A percentile compares a stretch with the other conserved stretches of the same genome.
Evolutionary conservation across 2,113 vertebrate species (phyloP).

Genomic region (Podilymbus podiceps): DNA sequence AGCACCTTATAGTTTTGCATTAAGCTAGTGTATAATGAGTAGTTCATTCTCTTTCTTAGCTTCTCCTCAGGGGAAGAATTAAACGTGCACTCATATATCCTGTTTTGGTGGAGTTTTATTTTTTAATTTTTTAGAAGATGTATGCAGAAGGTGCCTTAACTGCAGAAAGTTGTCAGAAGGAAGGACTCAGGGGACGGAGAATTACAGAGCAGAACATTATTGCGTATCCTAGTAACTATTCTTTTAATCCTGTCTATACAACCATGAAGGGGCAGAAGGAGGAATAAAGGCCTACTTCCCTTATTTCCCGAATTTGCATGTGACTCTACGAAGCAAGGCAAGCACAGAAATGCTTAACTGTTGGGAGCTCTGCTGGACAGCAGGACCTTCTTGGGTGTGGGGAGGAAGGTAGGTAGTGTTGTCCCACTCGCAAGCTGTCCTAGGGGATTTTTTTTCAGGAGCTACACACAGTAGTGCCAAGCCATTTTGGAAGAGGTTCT

Average conservation of each 20-base stretch:
- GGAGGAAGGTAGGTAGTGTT: background rate
- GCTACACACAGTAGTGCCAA: background rate
- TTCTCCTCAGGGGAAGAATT: constrained; percentile 8
- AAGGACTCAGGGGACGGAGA: constrained; percentile 26
- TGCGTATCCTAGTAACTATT: constrained; percentile 49
- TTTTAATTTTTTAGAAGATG: constrained; percentile 36
- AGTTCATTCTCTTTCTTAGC: background rate
- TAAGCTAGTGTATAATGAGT: background rate
- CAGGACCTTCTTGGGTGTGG: background rate
- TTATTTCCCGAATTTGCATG: background rate
- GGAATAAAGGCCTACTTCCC: background rate
- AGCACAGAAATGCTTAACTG: background rate
- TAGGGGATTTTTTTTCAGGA: background rate
- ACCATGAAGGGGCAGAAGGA: background rate
- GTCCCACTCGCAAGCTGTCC: background rate
- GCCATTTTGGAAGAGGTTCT: background rate
- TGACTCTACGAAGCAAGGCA: background rate
- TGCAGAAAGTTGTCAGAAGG: constrained; percentile 34
- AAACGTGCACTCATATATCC: background rate
- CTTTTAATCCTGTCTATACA: constrained; percentile 10
- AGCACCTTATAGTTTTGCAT: background rate
- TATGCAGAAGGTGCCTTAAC: constrained; percentile 18
- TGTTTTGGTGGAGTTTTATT: constrained; percentile 33
- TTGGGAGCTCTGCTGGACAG: background rate
- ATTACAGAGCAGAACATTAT: constrained; percentile 41